Conservation (phyloP, 53 echinoderm and acorn worm species). For the Paelopatides confundens region DNA sequence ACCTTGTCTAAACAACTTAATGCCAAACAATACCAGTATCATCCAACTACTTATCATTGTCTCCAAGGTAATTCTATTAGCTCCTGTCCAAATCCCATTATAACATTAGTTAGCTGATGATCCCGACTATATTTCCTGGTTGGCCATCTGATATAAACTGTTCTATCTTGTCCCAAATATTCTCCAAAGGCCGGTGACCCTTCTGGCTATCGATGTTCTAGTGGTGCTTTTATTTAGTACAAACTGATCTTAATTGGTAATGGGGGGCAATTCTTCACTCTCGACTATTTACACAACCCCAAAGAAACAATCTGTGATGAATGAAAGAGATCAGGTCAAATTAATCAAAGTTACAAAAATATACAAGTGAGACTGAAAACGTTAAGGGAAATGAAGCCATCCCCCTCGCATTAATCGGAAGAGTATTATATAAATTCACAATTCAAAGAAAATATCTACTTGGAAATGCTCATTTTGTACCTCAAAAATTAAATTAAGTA, state of each 20-base stretch:
- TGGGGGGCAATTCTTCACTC: not conserved
- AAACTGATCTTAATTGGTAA: slow-evolving; percentile 1
- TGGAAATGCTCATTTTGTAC: no score
- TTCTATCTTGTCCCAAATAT: not conserved
- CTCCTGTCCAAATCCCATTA: not conserved
- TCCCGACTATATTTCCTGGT: not conserved
- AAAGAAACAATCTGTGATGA: slow-evolving; percentile 4
- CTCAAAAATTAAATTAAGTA: no score
- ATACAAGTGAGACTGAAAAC: not conserved
- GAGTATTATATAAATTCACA: no score
- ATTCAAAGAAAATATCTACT: no score
- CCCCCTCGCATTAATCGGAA: no score
- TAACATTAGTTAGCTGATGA: not conserved
- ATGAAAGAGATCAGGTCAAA: not conserved
- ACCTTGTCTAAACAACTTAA: not conserved
- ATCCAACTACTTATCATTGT: not conserved
- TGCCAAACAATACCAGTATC: not conserved
- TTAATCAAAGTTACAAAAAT: not conserved
- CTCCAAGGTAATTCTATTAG: not conserved
- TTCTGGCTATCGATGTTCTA: not conserved
- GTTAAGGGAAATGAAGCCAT: not conserved
- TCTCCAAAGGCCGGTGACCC: not conserved
- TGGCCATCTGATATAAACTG: not conserved
- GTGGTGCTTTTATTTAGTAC: not conserved
- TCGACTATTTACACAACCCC: not conserved